Percentiles rank a stretch among this genome's conserved stretches.
Evolutionary conservation across 2,888 invertebrate species (phyloP).

Genomic region (Netelia inedita): DNA sequence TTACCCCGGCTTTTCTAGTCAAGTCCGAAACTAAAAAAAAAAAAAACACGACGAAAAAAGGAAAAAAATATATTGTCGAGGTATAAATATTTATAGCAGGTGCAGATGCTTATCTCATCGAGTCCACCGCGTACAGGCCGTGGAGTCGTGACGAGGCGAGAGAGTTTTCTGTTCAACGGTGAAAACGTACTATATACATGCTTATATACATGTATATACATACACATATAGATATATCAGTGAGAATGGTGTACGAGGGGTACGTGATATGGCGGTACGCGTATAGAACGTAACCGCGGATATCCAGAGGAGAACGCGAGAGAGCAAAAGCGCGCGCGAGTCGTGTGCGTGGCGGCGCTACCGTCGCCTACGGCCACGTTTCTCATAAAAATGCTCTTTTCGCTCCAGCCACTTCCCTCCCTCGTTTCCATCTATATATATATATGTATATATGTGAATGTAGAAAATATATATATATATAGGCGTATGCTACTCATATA

Average conservation of each 20-base stretch:
- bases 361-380: conserved; percentile 76
- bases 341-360: conserved; percentile 57
- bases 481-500: conserved; percentile 51
- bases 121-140: conserved; percentile 40
- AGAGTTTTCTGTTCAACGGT: conserved; percentile 54
- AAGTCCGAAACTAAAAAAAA: neutral
- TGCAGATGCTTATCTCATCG: conserved; percentile 52
- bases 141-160: conserved; percentile 59
- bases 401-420: conserved; percentile 74
- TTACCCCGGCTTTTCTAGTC: conserved; percentile 36
- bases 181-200: conserved; percentile 19
- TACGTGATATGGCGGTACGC: conserved; percentile 50
- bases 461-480: conserved; percentile 62
- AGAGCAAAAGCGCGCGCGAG: conserved; percentile 31
- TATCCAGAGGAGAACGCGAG: conserved; percentile 37
- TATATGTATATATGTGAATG: conserved; percentile 66
- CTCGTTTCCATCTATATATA: conserved; percentile 12
- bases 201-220: conserved; percentile 9
- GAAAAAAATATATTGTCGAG: conserved; percentile 39
- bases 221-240: neutral
- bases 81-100: conserved; percentile 66
- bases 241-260: neutral
- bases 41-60: conserved; percentile 11
- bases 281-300: conserved; percentile 52
- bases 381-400: conserved; percentile 84